Evolutionary conservation across 2,888 invertebrate genomes (phyloP), one percentile per base, ranked within the genome.

Genomic region (Polymixis lichenea): DNA sequence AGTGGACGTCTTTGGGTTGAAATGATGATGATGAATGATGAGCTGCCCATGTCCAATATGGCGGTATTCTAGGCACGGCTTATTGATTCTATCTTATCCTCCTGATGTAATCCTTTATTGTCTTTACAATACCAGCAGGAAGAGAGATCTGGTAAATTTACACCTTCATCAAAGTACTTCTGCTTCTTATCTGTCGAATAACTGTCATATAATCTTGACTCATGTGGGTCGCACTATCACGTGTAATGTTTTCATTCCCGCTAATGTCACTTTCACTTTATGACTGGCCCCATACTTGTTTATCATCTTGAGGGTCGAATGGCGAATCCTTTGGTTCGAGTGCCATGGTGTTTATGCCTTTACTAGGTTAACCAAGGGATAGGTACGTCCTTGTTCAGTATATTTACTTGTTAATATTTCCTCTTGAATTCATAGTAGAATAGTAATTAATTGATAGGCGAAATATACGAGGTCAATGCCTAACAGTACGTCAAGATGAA

Each of bases 201-300:
- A 46, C 68, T 64, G 49, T 58, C 74, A 76, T 75, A 80, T 62
- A 83, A 78, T 79, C 75, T 82, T 76, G 56, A 82, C 65, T 77
- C 73, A 80, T 81, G 79, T 77, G 76, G 75, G 75, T 77, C 78
- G 28, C 70, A 84, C 80, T 86, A 80, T 85, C 69, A 86, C 81
- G 77, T 85, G 81, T 83, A 79, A 87, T 76, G 75, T 85, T 88
- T 86, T 88, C 82, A 85, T 88, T 83, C 80, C 55, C 67, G 56
- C 78, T 87, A 86, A 85, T 85, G 80, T 83, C 86, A 85, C 83
- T 72, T 86, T 88, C 78, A 73, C 66, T 85, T 88, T 85, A 88
- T 75, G 78, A 73, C 82, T 65, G 76, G 65, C 64, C 62, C 55
- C 28, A 67, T 74, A 75, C 82, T 82, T 87, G 78, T 88, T 81